Percentiles rank a stretch among this genome's conserved stretches.
Evolutionary conservation across 2,888 invertebrate genomes (phyloP).

Genomic region (Megastigmus dorsalis): DNA sequence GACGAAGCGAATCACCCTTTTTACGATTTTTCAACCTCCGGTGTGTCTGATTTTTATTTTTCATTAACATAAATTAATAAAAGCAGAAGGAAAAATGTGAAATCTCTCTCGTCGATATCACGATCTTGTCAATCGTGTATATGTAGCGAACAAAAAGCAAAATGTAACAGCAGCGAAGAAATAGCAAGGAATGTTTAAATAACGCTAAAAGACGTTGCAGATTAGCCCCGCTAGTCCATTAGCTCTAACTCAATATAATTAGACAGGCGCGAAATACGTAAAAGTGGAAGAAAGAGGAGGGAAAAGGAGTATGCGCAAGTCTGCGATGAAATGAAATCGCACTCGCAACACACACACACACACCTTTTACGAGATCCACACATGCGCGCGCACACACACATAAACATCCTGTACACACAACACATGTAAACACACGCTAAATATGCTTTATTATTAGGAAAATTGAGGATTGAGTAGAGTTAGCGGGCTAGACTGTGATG

Average conservation of each 20-base stretch:
- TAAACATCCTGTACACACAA: neutral
- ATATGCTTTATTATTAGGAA: constrained; percentile 49
- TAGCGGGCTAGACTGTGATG: constrained; percentile 57
- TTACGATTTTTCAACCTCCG: constrained; percentile 42
- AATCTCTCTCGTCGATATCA: constrained; percentile 52
- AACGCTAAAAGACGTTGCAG: constrained; percentile 37
- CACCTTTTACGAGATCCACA: neutral
- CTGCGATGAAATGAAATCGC: constrained; percentile 42
- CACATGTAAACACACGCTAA: constrained; percentile 40
- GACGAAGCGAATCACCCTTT: constrained; percentile 37
- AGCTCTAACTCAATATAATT: constrained; percentile 46
- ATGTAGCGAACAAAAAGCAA: constrained; percentile 14
- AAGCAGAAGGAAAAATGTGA: constrained; percentile 2
- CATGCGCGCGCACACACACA: neutral
- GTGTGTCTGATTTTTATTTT: constrained; percentile 50
- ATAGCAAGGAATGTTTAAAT: neutral
- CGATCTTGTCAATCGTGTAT: constrained; percentile 43
- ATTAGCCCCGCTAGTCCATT: constrained; percentile 52
- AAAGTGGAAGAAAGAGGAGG: constrained; percentile 54
- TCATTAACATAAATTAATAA: constrained; percentile 12
- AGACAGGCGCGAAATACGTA: constrained; percentile 37
- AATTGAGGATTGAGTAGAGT: constrained; percentile 51
- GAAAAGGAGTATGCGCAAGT: constrained; percentile 47
- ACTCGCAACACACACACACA: neutral
- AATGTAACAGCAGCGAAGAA: constrained; percentile 1